Conservation (phyloP, 2,888 invertebrate species). For the Rhabditoides inermis region DNA sequence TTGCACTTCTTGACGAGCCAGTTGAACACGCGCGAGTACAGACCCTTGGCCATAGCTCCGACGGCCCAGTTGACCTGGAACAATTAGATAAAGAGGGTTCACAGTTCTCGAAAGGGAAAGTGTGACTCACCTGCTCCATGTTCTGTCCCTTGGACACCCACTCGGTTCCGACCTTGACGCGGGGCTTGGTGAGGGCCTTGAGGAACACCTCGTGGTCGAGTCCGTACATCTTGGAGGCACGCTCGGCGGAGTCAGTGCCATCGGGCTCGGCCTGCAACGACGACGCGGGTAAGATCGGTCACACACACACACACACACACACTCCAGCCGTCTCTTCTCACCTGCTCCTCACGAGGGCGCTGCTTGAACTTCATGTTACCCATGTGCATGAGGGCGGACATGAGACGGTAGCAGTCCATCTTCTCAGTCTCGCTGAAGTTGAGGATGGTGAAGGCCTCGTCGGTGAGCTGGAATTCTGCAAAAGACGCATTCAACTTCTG, state of each 20-base stretch:
- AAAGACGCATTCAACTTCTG: too few species aligned
- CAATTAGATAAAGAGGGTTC: conserved; percentile 61
- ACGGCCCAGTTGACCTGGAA: conserved; percentile 31
- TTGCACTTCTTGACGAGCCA: conserved; percentile 57
- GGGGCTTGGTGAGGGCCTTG: conserved; percentile 55
- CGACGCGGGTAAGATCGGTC: too few species aligned
- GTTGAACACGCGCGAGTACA: conserved; percentile 55
- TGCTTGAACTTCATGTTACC: conserved; percentile 99
- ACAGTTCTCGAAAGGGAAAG: too few species aligned
- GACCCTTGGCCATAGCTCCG: conserved; percentile 55
- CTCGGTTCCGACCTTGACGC: conserved; percentile 56
- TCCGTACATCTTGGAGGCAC: conserved; percentile 37
- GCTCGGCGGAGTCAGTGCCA: conserved; percentile 19
- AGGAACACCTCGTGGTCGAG: conserved; percentile 41
- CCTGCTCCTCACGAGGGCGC: conserved; percentile 98
- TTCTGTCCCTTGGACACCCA: conserved; percentile 57
- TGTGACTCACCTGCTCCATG: conserved; percentile 55
- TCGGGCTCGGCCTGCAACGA: conserved; percentile 78
- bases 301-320: too few species aligned
- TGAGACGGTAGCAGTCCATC: conserved; percentile 90
- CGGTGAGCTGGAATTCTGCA: conserved; percentile 34
- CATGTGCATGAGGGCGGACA: conserved; percentile 97
- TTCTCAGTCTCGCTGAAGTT: conserved; percentile 94
- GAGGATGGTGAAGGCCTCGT: conserved; percentile 84
- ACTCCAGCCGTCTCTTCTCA: too few species aligned